A percentile compares a stretch with the other conserved stretches of the same genome.
Conservation (phyloP, 2,797 vertebrate species). For the Schizopygopsis pylzovi region DNA sequence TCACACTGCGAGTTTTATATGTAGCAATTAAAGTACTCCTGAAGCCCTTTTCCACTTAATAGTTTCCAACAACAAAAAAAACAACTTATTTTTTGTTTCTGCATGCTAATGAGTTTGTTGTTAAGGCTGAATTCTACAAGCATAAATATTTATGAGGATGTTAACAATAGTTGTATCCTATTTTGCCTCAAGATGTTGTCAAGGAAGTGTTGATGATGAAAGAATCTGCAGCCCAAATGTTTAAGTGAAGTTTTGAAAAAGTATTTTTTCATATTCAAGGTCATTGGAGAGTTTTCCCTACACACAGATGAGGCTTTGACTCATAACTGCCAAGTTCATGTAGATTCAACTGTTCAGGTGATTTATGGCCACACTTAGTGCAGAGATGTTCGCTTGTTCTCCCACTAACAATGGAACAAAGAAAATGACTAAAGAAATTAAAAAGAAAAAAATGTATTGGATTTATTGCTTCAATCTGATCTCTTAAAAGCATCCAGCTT, state of each 20-base stretch:
- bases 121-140: conserved; percentile 23
- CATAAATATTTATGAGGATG: conserved; percentile 20
- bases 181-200: conserved; percentile 31
- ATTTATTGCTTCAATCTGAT: neutral
- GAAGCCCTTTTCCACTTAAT: neutral
- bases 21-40: no score
- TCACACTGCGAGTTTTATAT: neutral
- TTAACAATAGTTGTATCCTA: conserved; percentile 30
- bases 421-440: conserved; percentile 14
- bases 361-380: conserved; percentile 50
- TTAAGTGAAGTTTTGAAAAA: conserved; percentile 35
- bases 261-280: conserved; percentile 37
- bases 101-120: conserved; percentile 37
- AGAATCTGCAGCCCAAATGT: conserved; percentile 33
- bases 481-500: conserved; percentile 2
- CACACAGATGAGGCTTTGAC: conserved; percentile 41
- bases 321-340: conserved; percentile 44
- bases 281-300: conserved; percentile 39
- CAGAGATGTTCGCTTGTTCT: conserved; percentile 19
- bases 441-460: neutral
- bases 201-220: conserved; percentile 10
- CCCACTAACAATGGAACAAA: neutral
- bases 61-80: neutral
- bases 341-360: conserved; percentile 27
- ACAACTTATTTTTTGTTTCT: neutral